Conservation (phyloP, 2,888 invertebrate genomes). For the Ctena decussata region DNA sequence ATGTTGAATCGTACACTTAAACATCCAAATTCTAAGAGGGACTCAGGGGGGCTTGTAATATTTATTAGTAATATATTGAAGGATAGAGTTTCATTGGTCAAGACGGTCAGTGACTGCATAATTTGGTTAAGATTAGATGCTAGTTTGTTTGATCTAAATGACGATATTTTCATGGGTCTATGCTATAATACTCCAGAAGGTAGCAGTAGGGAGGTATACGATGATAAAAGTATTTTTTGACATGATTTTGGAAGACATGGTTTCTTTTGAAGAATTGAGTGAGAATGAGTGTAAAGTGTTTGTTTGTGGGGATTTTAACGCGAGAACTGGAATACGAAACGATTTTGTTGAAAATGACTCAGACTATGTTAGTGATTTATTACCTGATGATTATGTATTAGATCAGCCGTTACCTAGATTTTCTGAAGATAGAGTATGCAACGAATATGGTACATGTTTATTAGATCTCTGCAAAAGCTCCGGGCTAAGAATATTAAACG, state of each 20-base stretch:
- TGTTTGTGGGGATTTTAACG: conserved; percentile 13
- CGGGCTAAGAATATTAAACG: conserved; percentile 31
- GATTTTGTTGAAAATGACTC: conserved; percentile 17
- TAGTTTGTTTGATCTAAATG: neutral
- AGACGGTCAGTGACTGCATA: too few species aligned
- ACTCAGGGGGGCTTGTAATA: neutral
- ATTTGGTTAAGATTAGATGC: too few species aligned
- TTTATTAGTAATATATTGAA: too few species aligned
- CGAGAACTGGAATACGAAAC: neutral
- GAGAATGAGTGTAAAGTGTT: neutral
- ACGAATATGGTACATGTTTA: conserved; percentile 17
- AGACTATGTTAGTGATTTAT: neutral
- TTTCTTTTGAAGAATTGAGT: too few species aligned
- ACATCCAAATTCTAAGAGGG: neutral
- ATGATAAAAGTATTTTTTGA: conserved; percentile 12
- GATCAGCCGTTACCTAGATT: conserved; percentile 2
- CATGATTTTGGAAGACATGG: conserved; percentile 13
- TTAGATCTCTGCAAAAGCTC: conserved; percentile 6
- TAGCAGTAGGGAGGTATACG: conserved; percentile 17
- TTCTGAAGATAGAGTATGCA: too few species aligned
- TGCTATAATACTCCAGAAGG: too few species aligned
- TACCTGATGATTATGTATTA: neutral
- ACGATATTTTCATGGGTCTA: conserved; percentile 11
- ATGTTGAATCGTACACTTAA: too few species aligned
- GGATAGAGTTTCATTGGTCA: too few species aligned